Evolutionary conservation across 2,797 vertebrate genomes (phyloP).

Genomic region (Clarias laeviceps): DNA sequence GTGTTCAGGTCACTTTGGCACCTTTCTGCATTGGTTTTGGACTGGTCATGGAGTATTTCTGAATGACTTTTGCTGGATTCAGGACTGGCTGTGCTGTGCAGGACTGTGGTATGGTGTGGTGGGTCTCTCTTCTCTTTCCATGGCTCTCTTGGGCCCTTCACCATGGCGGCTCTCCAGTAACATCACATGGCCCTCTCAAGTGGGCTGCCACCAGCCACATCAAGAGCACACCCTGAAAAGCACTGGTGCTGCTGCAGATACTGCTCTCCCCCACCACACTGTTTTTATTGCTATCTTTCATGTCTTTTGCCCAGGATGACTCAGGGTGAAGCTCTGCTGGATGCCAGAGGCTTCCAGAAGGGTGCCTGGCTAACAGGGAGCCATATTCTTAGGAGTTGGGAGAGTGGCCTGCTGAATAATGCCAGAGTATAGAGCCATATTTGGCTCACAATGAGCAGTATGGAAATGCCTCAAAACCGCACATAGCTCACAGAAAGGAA

Average conservation of each 20-base stretch:
- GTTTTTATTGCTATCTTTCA: conserved; percentile 69
- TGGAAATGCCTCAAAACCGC: conserved; percentile 55
- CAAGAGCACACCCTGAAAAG: conserved; percentile 62
- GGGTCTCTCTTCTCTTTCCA: conserved; percentile 46
- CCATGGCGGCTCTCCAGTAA: conserved; percentile 66
- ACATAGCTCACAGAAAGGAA: conserved; percentile 51
- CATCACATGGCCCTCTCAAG: conserved; percentile 76
- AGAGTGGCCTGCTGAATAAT: conserved; percentile 50
- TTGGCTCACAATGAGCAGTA: conserved; percentile 53
- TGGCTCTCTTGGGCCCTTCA: conserved; percentile 62
- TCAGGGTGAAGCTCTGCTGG: conserved; percentile 48
- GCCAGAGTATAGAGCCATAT: conserved; percentile 50
- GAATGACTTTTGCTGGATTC: conserved; percentile 59
- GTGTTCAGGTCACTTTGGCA: conserved; percentile 20
- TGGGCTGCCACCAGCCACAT: conserved; percentile 75
- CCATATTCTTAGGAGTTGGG: conserved; percentile 48
- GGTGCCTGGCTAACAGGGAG: conserved; percentile 34
- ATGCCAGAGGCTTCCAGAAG: conserved; percentile 48
- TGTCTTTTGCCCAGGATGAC: conserved; percentile 51
- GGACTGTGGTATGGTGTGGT: conserved; percentile 29
- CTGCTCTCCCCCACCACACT: conserved; percentile 67
- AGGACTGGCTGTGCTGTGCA: conserved; percentile 68
- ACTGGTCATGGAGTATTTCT: conserved; percentile 38
- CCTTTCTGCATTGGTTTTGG: conserved; percentile 39
- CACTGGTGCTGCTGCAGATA: conserved; percentile 51